phyloP scores from a whole-genome alignment of 1,140 invertebrate genomes.

The Aphis gossypii region DNA sequence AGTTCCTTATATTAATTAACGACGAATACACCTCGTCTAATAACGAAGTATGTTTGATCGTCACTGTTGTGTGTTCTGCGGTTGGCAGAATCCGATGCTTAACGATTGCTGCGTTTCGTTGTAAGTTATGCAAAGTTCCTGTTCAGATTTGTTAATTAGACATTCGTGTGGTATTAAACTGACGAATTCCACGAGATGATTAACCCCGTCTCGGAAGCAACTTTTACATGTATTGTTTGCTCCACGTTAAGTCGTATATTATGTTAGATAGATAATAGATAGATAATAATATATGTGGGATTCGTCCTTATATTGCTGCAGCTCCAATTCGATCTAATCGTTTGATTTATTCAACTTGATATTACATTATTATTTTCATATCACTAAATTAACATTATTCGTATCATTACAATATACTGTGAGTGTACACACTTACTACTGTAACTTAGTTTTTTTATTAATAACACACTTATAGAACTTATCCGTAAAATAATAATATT shows the following conservation, averaged over 20 bases:
- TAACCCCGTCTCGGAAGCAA: not conserved
- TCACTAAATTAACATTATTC: too few species aligned
- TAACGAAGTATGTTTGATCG: constrained; percentile 40
- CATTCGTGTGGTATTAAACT: constrained; percentile 17
- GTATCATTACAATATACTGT: not conserved
- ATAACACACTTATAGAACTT: not conserved
- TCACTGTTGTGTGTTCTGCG: constrained; percentile 44
- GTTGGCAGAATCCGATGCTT: constrained; percentile 39
- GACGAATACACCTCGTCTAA: constrained; percentile 20
- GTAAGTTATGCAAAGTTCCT: constrained; percentile 43
- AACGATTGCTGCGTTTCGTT: constrained; percentile 14
- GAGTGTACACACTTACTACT: not conserved
- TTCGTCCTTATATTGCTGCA: not conserved
- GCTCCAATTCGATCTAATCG: not conserved
- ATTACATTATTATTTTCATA: not conserved
- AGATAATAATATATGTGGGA: not conserved
- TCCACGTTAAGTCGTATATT: not conserved
- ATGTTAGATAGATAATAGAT: not conserved
- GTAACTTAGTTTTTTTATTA: not conserved
- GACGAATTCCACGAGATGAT: constrained; percentile 4
- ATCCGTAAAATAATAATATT: too few species aligned
- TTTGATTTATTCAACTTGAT: not conserved
- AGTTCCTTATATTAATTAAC: constrained; percentile 52
- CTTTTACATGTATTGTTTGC: not conserved
- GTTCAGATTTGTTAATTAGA: constrained; percentile 44